These are phyloP conservation scores for Platichthys flesus DNA, from an alignment of 2,113 vertebrate genomes.

Conservation along the genomic window DNA sequence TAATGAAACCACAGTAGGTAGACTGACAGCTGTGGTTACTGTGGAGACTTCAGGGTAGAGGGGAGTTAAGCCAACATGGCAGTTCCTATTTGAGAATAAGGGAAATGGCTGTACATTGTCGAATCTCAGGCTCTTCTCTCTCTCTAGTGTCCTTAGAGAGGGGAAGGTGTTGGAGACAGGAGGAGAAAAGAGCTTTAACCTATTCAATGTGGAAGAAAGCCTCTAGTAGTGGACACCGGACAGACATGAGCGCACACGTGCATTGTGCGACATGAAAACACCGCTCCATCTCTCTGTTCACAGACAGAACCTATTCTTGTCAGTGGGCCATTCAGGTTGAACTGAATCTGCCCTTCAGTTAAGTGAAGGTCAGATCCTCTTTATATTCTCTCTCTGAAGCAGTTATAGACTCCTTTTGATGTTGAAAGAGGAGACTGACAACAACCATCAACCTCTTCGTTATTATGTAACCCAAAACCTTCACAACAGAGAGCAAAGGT, in stretches of 20 bases:
- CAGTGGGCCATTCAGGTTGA: constrained; percentile 42
- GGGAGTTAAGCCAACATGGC: neutral
- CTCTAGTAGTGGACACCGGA: constrained; percentile 10
- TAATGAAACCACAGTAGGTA: constrained; percentile 35
- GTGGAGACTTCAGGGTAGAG: neutral
- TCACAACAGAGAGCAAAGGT: neutral
- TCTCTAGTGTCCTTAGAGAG: neutral
- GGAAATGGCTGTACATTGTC: neutral
- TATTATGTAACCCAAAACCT: constrained; percentile 26
- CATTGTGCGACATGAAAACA: constrained; percentile 21
- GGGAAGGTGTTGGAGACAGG: neutral
- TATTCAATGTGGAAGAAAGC: constrained; percentile 11
- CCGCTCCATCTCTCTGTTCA: constrained; percentile 50
- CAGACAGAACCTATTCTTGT: constrained; percentile 44
- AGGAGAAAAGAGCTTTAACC: constrained; percentile 1
- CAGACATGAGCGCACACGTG: constrained; percentile 16
- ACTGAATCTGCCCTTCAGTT: constrained; percentile 46
- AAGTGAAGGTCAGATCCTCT: constrained; percentile 51
- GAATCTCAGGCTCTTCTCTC: neutral
- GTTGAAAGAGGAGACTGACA: constrained; percentile 16
- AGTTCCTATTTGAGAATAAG: neutral
- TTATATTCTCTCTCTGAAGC: constrained; percentile 11
- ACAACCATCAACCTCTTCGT: constrained; percentile 14
- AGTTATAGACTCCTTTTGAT: constrained; percentile 33
- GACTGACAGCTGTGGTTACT: constrained; percentile 39